phyloP scores from a whole-genome alignment of 2,797 vertebrate species.

The Gymnothorax reevesii region DNA sequence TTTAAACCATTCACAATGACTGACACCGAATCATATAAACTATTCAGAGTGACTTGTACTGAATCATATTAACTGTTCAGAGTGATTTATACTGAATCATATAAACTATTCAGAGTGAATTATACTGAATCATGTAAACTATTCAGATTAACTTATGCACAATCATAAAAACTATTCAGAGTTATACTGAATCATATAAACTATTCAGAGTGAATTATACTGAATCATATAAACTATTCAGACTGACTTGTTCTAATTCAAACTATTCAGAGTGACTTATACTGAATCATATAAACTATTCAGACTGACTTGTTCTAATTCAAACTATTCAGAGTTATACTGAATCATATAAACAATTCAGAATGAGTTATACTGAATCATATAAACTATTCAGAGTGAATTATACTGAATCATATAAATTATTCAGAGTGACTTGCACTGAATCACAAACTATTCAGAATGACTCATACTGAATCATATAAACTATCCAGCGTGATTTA shows the following conservation, averaged over 20 bases:
- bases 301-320: neutral
- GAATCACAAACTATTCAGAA: too few relatives aligned
- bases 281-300: neutral
- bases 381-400: neutral
- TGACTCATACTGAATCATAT: neutral
- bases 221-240: neutral
- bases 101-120: neutral
- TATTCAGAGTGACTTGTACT: neutral
- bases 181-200: neutral
- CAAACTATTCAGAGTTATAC: neutral
- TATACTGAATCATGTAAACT: neutral
- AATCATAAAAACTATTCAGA: neutral
- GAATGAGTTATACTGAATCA: neutral
- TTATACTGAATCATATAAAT: neutral
- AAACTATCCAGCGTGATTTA: neutral
- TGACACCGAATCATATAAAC: neutral
- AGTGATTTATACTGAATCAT: neutral
- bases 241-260: neutral
- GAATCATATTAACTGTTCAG: neutral
- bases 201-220: neutral
- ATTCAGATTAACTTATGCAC: neutral
- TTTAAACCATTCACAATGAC: neutral
- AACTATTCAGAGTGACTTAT: neutral
- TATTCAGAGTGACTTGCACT: neutral
- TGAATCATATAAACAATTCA: neutral